Evolutionary conservation across 2,113 vertebrate species (phyloP).

Genomic region (Python bivittatus): DNA sequence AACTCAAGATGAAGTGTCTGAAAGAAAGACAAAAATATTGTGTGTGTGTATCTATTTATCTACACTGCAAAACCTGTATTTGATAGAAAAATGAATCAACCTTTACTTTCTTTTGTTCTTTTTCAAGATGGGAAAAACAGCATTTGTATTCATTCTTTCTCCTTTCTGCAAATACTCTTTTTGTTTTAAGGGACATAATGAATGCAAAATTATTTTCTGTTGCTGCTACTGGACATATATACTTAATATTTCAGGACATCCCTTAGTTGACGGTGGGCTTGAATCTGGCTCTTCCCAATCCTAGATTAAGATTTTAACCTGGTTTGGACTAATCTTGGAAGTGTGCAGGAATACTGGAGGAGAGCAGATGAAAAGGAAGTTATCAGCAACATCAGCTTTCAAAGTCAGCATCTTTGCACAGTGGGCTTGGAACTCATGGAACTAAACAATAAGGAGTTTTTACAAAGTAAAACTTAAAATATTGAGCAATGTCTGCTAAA

Average conservation of each 20-base stretch:
- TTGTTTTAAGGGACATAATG: constrained; percentile 32
- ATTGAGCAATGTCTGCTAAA: constrained; percentile 63
- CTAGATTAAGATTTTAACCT: background rate
- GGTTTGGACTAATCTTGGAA: background rate
- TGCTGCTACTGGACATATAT: constrained; percentile 11
- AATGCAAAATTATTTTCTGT: constrained; percentile 40
- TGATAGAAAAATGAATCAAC: constrained; percentile 52
- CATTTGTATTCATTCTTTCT: constrained; percentile 45
- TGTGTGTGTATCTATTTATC: background rate
- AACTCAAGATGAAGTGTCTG: constrained; percentile 18
- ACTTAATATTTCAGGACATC: too few species aligned
- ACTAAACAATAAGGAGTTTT: constrained; percentile 73
- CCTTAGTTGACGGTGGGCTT: too few species aligned
- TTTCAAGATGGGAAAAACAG: constrained; percentile 54
- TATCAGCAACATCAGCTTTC: constrained; percentile 51
- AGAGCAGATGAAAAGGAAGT: background rate
- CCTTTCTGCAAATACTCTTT: constrained; percentile 39
- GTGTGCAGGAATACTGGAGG: background rate
- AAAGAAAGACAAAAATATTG: constrained; percentile 53
- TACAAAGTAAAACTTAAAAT: constrained; percentile 73
- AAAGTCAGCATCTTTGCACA: constrained; percentile 67
- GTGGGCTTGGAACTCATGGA: constrained; percentile 71
- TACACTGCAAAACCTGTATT: constrained; percentile 48
- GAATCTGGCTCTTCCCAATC: too few species aligned
- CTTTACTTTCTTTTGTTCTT: constrained; percentile 38